Conservation (phyloP, 2,888 invertebrate species). For the Tachina lurida region DNA sequence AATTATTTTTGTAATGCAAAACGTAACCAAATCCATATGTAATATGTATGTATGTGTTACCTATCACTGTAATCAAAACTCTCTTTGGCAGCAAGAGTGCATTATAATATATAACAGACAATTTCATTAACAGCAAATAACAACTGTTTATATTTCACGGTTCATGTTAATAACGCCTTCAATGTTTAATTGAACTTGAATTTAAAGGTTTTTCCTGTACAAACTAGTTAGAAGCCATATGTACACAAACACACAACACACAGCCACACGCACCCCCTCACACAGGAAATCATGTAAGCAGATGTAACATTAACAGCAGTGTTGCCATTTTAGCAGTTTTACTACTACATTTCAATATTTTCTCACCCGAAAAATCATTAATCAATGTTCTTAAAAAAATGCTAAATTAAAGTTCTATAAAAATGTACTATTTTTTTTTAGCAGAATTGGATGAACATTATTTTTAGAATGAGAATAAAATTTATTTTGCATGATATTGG, state of each 20-base stretch:
- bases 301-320: background rate
- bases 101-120: background rate
- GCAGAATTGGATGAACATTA: no score
- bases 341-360: no score
- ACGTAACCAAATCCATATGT: no score
- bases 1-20: no score
- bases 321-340: no score
- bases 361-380: no score
- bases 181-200: slow-evolving; percentile 79
- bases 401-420: no score
- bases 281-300: background rate
- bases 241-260: background rate
- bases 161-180: slow-evolving; percentile 58
- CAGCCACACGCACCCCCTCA: background rate
- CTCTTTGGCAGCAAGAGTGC: background rate
- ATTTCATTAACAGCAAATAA: background rate
- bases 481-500: no score
- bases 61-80: background rate
- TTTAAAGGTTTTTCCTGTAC: slow-evolving; percentile 53
- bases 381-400: no score
- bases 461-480: no score
- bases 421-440: no score
- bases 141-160: slow-evolving; percentile 9
- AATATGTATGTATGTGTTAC: background rate
- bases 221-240: background rate